Evolutionary conservation across 2,888 invertebrate genomes (phyloP).

Genomic region (Biston stratarius): DNA sequence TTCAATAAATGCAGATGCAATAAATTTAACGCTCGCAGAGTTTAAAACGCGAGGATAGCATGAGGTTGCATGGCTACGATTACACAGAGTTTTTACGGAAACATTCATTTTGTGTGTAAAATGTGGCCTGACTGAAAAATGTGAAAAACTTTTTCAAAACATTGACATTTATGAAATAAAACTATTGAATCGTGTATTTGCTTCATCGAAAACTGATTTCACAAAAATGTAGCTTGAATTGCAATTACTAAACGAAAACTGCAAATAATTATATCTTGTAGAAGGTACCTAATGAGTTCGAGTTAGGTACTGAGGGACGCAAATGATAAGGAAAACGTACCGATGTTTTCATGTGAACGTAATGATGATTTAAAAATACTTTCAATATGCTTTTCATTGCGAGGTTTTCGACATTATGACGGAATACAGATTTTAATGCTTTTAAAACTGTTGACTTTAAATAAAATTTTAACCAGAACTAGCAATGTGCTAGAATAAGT

Average conservation of each 20-base stretch:
- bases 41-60: conserved; percentile 31
- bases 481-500: neutral
- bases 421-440: neutral
- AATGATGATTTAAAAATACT: conserved; percentile 44
- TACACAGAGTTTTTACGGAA: conserved; percentile 25
- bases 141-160: neutral
- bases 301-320: conserved; percentile 48
- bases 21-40: conserved; percentile 29
- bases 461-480: no score
- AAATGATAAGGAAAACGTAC: conserved; percentile 58
- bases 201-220: neutral
- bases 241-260: conserved; percentile 7
- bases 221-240: neutral
- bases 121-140: conserved; percentile 11
- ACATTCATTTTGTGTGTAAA: conserved; percentile 18
- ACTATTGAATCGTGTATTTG: neutral
- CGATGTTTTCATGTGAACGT: conserved; percentile 49
- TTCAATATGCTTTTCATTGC: conserved; percentile 1
- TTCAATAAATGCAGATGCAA: conserved; percentile 39
- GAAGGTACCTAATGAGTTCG: conserved; percentile 51
- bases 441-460: no score
- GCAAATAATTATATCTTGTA: conserved; percentile 48
- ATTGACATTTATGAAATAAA: neutral
- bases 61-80: conserved; percentile 32
- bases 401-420: neutral